Percentiles rank a stretch among this genome's conserved stretches.
Conservation (phyloP, 2,113 vertebrate genomes). For the Psettodes erumei region DNA sequence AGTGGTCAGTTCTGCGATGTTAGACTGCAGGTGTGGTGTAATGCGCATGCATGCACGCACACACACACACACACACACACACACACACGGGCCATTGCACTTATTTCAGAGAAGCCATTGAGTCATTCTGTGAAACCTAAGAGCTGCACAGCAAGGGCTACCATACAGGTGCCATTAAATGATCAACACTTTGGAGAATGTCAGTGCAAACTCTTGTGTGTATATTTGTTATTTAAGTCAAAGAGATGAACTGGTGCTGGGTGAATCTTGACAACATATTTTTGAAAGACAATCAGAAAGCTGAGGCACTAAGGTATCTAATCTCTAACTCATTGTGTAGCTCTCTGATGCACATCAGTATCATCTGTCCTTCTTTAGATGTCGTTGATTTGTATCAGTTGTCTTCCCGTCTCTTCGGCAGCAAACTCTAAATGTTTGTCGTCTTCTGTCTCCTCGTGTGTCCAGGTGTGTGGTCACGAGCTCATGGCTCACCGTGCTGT, state of each 20-base stretch:
- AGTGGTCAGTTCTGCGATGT: constrained; percentile 99
- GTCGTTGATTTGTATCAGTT: no score
- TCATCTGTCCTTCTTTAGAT: not conserved
- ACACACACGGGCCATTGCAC: not conserved
- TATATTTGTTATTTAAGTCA: no score
- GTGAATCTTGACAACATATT: no score
- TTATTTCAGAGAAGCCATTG: not conserved
- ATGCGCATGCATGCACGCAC: not conserved
- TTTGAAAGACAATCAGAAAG: no score
- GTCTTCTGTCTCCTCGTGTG: not conserved
- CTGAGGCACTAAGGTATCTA: no score
- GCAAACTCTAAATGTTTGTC: not conserved
- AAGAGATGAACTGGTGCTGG: no score
- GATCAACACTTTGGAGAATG: no score
- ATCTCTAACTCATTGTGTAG: no score
- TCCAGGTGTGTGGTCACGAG: constrained; percentile 93
- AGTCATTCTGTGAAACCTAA: not conserved
- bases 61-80: not conserved
- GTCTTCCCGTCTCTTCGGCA: not conserved
- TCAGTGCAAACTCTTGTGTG: no score
- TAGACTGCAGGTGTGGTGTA: constrained; percentile 91
- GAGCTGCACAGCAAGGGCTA: not conserved
- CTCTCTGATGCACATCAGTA: not conserved
- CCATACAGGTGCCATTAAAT: no score
- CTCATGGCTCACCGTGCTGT: constrained; percentile 97